Evolutionary conservation across 2,888 invertebrate species (phyloP).

Genomic region (Teleiodes luculella): DNA sequence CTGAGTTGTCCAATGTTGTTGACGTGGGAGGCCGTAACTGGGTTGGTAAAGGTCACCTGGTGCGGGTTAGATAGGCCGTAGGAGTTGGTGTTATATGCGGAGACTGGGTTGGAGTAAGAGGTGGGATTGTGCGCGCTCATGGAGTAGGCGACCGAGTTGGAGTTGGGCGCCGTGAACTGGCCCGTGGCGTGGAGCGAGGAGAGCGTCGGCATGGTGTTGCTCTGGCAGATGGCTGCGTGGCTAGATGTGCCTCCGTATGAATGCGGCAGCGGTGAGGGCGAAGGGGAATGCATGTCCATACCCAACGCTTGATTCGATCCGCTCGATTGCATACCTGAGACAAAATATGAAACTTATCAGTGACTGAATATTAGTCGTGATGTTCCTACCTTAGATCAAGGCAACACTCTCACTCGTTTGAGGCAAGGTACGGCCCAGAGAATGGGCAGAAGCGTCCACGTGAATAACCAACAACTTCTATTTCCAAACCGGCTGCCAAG

Average conservation of each 20-base stretch:
- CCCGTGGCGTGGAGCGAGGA: conserved; percentile 72
- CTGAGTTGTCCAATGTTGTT: conserved; percentile 74
- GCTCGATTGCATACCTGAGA: conserved; percentile 80
- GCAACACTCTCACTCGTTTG: too few species aligned
- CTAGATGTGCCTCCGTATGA: conserved; percentile 67
- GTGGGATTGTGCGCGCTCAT: conserved; percentile 74
- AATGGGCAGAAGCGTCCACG: too few species aligned
- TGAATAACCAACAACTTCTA: too few species aligned
- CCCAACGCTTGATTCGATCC: conserved; percentile 84
- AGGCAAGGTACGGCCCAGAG: too few species aligned
- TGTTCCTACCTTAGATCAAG: too few species aligned
- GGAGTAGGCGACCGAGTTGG: conserved; percentile 71
- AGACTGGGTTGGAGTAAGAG: conserved; percentile 73
- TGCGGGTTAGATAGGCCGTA: conserved; percentile 70
- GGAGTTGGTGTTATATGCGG: conserved; percentile 67
- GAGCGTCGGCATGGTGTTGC: conserved; percentile 81
- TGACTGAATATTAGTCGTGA: background rate
- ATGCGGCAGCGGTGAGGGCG: conserved; percentile 79
- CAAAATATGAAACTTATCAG: too few species aligned
- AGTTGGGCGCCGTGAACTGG: conserved; percentile 68
- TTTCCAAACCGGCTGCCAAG: too few species aligned
- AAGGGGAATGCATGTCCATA: conserved; percentile 79
- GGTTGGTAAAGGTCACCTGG: conserved; percentile 74
- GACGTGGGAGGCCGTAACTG: conserved; percentile 69
- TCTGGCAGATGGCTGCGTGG: conserved; percentile 74